A percentile compares a stretch with the other conserved stretches of the same genome.
Evolutionary conservation across 37 sponge, comb jelly and placozoan genomes (phyloP).

Genomic region (Bolinopsis microptera): DNA sequence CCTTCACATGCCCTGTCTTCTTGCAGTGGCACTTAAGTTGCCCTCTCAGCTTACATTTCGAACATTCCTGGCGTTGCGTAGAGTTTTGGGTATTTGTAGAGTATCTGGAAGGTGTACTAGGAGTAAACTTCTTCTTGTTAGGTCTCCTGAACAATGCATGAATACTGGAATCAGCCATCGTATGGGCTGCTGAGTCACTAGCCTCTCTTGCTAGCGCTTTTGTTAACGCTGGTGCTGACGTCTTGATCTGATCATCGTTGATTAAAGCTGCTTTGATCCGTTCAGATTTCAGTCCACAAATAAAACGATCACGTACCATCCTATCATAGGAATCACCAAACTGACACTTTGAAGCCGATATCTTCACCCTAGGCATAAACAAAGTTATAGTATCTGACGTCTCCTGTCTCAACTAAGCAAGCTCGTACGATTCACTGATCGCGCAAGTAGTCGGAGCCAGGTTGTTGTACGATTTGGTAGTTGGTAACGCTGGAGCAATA

Average conservation of each 20-base stretch:
- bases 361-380: neutral
- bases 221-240: neutral
- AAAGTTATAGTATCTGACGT: neutral
- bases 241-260: neutral
- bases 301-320: neutral
- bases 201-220: neutral
- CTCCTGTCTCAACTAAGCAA: neutral
- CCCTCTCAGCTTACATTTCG: slow-evolving; percentile 12
- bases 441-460: too few relatives aligned
- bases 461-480: neutral
- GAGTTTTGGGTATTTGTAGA: neutral
- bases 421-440: neutral
- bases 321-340: neutral
- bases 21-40: neutral
- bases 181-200: too few relatives aligned
- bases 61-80: too few relatives aligned
- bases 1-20: neutral
- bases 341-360: neutral
- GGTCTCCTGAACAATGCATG: too few relatives aligned
- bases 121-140: too few relatives aligned
- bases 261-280: neutral
- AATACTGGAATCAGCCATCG: too few relatives aligned
- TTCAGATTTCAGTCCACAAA: neutral
- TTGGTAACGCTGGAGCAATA: neutral
- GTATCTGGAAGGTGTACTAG: too few relatives aligned